These are phyloP conservation scores for Oxycera nigricornis DNA, from an alignment of 2,888 invertebrate genomes.

Conservation along the genomic window DNA sequence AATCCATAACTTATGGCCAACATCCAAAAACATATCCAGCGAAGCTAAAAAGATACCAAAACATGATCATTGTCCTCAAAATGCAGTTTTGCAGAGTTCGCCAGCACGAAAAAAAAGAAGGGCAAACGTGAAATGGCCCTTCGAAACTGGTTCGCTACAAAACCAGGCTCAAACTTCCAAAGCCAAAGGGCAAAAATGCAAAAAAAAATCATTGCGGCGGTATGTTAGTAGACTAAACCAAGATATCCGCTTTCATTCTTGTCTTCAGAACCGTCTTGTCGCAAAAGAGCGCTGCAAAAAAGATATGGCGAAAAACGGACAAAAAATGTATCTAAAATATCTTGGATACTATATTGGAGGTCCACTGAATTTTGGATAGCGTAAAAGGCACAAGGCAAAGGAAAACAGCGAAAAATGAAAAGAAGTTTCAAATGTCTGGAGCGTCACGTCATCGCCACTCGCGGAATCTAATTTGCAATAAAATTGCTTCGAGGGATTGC, in stretches of 20 bases:
- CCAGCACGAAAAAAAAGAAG: not conserved
- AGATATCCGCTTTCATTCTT: slow-evolving; percentile 11
- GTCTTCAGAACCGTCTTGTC: not conserved
- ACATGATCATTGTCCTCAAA: not conserved
- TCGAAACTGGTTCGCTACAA: slow-evolving; percentile 14
- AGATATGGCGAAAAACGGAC: not conserved
- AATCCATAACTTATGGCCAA: not conserved
- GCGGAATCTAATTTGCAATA: not conserved
- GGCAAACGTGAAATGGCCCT: slow-evolving; percentile 17
- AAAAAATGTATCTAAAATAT: not conserved
- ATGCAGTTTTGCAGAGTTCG: not conserved
- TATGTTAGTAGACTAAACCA: slow-evolving; percentile 8
- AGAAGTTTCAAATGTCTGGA: slow-evolving; percentile 9
- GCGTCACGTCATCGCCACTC: not conserved
- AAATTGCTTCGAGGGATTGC: too few species aligned
- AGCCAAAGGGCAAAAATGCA: not conserved
- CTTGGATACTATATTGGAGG: not conserved
- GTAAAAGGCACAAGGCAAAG: slow-evolving; percentile 4
- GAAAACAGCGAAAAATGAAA: not conserved
- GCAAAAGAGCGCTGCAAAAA: not conserved
- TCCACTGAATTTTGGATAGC: not conserved
- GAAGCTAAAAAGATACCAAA: not conserved
- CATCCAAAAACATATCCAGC: not conserved
- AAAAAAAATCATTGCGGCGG: not conserved
- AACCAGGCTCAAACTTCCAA: slow-evolving; percentile 10